These are phyloP conservation scores for Macroramphosus scolopax DNA, from an alignment of 2,797 vertebrate genomes.

Conservation along the genomic window DNA sequence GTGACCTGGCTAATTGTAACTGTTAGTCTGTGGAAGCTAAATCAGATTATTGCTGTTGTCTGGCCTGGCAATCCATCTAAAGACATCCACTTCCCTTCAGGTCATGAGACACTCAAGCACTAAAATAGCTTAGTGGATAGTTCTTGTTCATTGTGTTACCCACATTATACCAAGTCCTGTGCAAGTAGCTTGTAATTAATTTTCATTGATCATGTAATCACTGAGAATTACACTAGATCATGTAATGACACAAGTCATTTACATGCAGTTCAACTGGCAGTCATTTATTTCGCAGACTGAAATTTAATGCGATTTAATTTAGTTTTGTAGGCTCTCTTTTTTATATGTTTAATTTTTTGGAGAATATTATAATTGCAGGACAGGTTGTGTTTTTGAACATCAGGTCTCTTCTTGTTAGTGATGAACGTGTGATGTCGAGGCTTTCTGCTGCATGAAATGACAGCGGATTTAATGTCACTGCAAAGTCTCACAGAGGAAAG, in stretches of 20 bases:
- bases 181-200: slow-evolving; percentile 39
- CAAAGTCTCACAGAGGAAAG: too few species aligned
- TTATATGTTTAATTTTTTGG: slow-evolving; percentile 12
- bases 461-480: slow-evolving; percentile 20
- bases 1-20: slow-evolving; percentile 49
- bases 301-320: slow-evolving; percentile 13
- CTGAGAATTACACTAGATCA: slow-evolving; percentile 44
- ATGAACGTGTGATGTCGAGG: slow-evolving; percentile 9
- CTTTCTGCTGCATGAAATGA: slow-evolving; percentile 8
- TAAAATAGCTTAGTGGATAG: neutral
- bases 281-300: slow-evolving; percentile 47
- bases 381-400: slow-evolving; percentile 13
- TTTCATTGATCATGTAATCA: slow-evolving; percentile 39
- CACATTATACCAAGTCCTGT: slow-evolving; percentile 15
- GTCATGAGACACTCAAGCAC: slow-evolving; percentile 44
- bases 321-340: slow-evolving; percentile 13
- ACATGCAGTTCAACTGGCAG: slow-evolving; percentile 4
- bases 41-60: slow-evolving; percentile 72
- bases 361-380: slow-evolving; percentile 10
- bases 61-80: slow-evolving; percentile 60
- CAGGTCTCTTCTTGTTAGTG: slow-evolving; percentile 8
- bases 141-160: slow-evolving; percentile 2
- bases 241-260: slow-evolving; percentile 35
- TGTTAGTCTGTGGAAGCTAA: slow-evolving; percentile 47
- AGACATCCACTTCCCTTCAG: slow-evolving; percentile 47